phyloP scores from a whole-genome alignment of 2,888 invertebrate species.

The Macrosoma leucophasiata region DNA sequence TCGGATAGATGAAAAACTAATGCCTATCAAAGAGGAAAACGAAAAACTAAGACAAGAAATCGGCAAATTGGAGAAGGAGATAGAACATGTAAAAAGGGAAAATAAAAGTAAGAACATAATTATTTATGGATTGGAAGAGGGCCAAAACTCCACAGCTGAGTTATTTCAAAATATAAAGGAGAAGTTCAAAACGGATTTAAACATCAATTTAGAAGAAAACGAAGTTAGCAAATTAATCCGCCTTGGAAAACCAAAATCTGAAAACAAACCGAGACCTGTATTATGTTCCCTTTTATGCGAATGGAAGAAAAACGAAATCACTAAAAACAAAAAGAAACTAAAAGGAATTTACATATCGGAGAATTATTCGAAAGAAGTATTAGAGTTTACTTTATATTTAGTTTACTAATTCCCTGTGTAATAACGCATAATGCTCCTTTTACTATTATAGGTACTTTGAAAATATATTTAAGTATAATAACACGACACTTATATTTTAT shows the following conservation, averaged over 20 bases:
- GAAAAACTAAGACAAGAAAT: conserved; percentile 14
- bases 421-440: no score
- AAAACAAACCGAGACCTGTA: conserved; percentile 19
- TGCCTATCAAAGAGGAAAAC: conserved; percentile 15
- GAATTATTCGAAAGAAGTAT: conserved; percentile 26
- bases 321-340: conserved; percentile 22
- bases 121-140: conserved; percentile 1
- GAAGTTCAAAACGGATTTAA: conserved; percentile 14
- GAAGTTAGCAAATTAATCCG: conserved; percentile 24
- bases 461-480: no score
- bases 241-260: conserved; percentile 16
- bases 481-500: no score
- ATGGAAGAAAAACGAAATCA: conserved; percentile 25
- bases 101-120: conserved; percentile 5
- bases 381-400: no score
- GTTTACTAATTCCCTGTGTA: no score
- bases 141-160: background rate
- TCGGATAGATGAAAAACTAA: conserved; percentile 15
- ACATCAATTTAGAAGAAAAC: conserved; percentile 16
- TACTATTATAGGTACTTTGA: no score
- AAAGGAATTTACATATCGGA: no score
- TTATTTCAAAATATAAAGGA: background rate
- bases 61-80: conserved; percentile 8
- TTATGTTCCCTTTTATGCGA: conserved; percentile 13
- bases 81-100: conserved; percentile 9